Evolutionary conservation across 2,797 vertebrate genomes (phyloP).

Genomic region (Rhinatrema bivittatum): DNA sequence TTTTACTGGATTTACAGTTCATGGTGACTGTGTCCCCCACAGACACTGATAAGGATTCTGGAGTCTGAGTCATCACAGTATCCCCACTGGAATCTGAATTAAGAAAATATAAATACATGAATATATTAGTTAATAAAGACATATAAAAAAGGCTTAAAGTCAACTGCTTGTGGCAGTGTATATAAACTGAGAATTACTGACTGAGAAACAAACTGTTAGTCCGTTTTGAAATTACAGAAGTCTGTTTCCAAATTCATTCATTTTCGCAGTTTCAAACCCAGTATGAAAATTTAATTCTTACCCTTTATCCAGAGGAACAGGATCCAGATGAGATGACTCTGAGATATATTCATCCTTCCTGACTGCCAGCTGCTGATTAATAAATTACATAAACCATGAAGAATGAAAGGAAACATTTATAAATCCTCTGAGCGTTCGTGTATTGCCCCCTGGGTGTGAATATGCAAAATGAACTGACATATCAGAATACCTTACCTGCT

Average conservation of each 20-base stretch:
- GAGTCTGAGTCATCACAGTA: background rate
- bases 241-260: background rate
- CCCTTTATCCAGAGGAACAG: background rate
- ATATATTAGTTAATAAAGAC: no score
- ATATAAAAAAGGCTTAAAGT: no score
- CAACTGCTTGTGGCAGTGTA: no score
- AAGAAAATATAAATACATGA: no score
- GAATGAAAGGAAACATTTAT: background rate
- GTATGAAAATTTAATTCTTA: no score
- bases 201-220: background rate
- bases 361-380: background rate
- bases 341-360: background rate
- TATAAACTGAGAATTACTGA: background rate
- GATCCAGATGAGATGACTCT: background rate
- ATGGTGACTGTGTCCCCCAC: background rate
- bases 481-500: no score
- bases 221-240: no score
- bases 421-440: background rate
- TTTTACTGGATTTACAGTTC: background rate
- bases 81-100: background rate
- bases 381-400: no score
- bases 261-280: background rate
- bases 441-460: background rate
- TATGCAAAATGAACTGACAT: background rate
- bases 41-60: background rate